Conservation (phyloP, 2,888 invertebrate species). For the Drosophila neotestacea region DNA sequence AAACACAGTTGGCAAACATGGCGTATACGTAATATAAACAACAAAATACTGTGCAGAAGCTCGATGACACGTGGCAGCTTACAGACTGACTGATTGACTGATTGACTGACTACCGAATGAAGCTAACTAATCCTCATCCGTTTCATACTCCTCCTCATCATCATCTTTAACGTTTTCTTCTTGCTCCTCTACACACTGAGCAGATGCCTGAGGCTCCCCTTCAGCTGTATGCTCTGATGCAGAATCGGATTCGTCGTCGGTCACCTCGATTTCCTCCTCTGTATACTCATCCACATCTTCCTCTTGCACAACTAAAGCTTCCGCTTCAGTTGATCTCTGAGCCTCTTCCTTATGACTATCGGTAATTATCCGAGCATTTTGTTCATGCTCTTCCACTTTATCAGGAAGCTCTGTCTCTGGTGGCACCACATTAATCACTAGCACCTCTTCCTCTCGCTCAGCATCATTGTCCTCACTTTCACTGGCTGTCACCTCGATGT, state of each 20-base stretch:
- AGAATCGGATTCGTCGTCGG: constrained; percentile 26
- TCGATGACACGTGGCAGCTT: constrained; percentile 35
- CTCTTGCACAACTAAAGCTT: background rate
- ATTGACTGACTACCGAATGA: constrained; percentile 5
- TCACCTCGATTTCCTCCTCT: constrained; percentile 51
- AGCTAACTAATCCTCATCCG: constrained; percentile 40
- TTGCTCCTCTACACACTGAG: constrained; percentile 24
- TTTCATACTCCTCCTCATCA: constrained; percentile 39
- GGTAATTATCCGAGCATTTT: constrained; percentile 35
- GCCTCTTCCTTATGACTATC: constrained; percentile 26
- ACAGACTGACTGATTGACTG: background rate
- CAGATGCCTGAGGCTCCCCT: constrained; percentile 9
- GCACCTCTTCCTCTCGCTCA: constrained; percentile 8
- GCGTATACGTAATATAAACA: constrained; percentile 67
- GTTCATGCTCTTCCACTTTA: constrained; percentile 39
- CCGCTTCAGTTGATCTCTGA: constrained; percentile 30
- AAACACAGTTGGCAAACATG: constrained; percentile 59
- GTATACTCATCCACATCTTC: constrained; percentile 45
- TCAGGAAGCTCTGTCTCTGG: constrained; percentile 46
- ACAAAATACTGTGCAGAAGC: constrained; percentile 58
- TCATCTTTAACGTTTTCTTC: constrained; percentile 40
- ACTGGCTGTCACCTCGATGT: constrained; percentile 63
- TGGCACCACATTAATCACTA: constrained; percentile 62
- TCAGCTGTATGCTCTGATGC: constrained; percentile 23
- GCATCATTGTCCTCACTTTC: constrained; percentile 56